Evolutionary conservation across 2,113 vertebrate genomes (phyloP).

Genomic region (Rhizomys pruinosus): DNA sequence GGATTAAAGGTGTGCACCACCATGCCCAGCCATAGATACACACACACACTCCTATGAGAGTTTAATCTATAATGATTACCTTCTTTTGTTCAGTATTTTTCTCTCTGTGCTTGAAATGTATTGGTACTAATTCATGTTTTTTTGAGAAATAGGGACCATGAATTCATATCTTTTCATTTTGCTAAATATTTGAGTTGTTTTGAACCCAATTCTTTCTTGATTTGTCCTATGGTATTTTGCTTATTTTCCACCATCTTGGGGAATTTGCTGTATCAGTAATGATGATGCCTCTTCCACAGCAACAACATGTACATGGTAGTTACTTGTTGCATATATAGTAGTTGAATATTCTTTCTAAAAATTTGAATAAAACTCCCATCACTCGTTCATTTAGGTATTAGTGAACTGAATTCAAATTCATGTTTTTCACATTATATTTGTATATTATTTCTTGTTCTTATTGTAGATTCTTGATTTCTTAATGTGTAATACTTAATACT

Average conservation of each 20-base stretch:
- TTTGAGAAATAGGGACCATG: background rate
- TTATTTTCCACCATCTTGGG: background rate
- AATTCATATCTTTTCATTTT: background rate
- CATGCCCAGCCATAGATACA: too few species aligned
- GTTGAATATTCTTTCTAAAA: background rate
- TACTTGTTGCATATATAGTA: background rate
- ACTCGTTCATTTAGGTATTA: background rate
- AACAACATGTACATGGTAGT: background rate
- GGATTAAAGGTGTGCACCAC: too few species aligned
- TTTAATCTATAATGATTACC: background rate
- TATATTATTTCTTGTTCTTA: background rate
- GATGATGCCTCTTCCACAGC: background rate
- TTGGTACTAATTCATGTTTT: background rate
- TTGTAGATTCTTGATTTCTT: slow-evolving; percentile 2
- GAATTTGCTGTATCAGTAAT: background rate
- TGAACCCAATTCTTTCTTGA: background rate
- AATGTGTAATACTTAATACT: background rate
- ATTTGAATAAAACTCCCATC: slow-evolving; percentile 8
- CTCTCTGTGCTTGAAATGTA: background rate
- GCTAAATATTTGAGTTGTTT: background rate
- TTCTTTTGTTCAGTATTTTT: background rate
- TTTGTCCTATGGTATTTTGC: background rate
- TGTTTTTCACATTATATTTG: slow-evolving; percentile 37
- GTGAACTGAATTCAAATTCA: background rate
- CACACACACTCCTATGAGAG: background rate